phyloP scores from a whole-genome alignment of 2,113 vertebrate genomes.

The Riparia riparia region DNA sequence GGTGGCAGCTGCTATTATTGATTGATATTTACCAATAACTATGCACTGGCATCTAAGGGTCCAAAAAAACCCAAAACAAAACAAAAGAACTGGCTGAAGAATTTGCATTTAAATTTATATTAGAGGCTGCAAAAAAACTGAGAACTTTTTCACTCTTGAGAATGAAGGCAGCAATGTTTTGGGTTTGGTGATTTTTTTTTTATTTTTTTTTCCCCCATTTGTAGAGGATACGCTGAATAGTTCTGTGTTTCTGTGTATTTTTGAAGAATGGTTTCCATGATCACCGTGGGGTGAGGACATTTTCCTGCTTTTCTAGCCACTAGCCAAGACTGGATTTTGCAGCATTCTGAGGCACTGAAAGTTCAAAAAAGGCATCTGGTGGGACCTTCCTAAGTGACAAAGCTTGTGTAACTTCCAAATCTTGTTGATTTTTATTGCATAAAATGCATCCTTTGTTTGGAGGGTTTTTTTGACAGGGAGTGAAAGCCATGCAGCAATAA shows the following conservation, averaged over 20 bases:
- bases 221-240: not conserved
- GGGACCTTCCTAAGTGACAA: not conserved
- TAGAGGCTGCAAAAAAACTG: not conserved
- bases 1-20: not conserved
- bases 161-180: not conserved
- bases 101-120: not conserved
- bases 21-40: not conserved
- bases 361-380: not conserved
- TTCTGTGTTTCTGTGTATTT: not conserved
- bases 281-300: not conserved
- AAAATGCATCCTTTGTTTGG: not conserved
- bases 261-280: not conserved
- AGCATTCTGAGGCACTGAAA: not conserved
- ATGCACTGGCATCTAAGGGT: fast-evolving
- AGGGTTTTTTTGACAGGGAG: fast-evolving
- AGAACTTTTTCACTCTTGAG: not conserved
- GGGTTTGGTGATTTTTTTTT: not conserved
- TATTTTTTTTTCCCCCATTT: not conserved
- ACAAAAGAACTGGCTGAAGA: not conserved
- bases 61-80: not conserved
- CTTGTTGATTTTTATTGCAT: not conserved
- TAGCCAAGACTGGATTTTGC: not conserved
- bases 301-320: not conserved
- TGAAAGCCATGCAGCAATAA: not conserved
- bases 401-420: not conserved